Conservation (phyloP, 2,888 invertebrate species). For the Chloromyia formosa region DNA sequence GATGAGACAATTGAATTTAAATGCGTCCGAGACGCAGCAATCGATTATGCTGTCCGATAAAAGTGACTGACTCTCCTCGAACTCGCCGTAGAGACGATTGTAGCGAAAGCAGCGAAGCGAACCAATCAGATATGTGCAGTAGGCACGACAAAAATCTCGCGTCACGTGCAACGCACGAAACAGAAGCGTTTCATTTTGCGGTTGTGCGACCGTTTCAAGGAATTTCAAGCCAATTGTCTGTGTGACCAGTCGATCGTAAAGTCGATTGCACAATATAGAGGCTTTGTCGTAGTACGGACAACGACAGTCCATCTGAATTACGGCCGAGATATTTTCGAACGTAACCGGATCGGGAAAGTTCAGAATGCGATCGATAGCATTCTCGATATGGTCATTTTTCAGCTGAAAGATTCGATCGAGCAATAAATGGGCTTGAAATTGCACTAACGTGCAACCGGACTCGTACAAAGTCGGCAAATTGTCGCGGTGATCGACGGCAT, state of each 20-base stretch:
- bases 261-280: background rate
- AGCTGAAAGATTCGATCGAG: slow-evolving; percentile 37
- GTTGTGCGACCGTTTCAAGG: background rate
- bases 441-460: background rate
- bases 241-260: background rate
- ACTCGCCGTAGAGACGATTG: background rate
- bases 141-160: background rate
- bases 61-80: background rate
- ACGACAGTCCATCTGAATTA: background rate
- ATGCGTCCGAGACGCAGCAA: too few relatives aligned
- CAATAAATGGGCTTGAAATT: background rate
- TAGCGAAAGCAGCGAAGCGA: background rate
- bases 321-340: background rate
- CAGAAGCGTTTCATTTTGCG: background rate
- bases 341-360: background rate
- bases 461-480: background rate
- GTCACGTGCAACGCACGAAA: background rate
- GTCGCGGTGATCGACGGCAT: background rate
- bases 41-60: too few relatives aligned
- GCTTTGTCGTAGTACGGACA: background rate
- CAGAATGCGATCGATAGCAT: slow-evolving; percentile 36
- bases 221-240: background rate
- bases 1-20: too few relatives aligned
- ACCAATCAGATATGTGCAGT: background rate
- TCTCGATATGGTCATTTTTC: slow-evolving; percentile 7